Percentiles rank a stretch among this genome's conserved stretches.
Evolutionary conservation across 2,797 vertebrate species (phyloP).

Genomic region (Phataginus tetradactyla): DNA sequence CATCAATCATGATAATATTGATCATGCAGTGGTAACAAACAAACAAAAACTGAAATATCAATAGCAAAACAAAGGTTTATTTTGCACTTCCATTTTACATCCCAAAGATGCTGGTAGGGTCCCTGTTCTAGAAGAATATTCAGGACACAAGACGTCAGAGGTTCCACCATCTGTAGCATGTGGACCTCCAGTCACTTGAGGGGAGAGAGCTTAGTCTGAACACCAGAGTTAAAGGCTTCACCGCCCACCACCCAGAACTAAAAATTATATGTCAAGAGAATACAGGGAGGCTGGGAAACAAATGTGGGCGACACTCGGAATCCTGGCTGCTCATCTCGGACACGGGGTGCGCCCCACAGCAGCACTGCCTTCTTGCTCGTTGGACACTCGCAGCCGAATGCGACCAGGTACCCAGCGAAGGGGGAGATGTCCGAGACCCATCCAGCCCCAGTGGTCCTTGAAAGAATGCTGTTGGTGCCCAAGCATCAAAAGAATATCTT

Average conservation of each 20-base stretch:
- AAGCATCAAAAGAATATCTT: too few species aligned
- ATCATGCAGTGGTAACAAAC: too few species aligned
- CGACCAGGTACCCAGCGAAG: neutral
- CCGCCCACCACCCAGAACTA: neutral
- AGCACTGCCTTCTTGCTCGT: neutral
- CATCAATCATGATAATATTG: neutral
- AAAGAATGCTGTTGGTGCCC: neutral
- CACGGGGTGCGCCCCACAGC: too few species aligned
- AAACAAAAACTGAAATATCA: neutral
- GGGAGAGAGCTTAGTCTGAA: neutral
- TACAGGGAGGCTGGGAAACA: neutral
- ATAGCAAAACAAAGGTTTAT: neutral
- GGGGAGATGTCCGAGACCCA: neutral
- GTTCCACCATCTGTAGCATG: neutral
- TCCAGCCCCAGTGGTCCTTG: neutral
- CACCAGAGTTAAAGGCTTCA: neutral
- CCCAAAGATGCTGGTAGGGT: too few species aligned
- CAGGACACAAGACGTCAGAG: neutral
- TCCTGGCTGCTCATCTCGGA: neutral
- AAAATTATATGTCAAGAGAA: neutral
- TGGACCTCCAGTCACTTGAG: neutral
- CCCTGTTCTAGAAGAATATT: neutral
- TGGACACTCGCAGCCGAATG: neutral
- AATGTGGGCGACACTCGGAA: accelerated
- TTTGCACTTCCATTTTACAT: neutral